Conservation (phyloP, 2,888 invertebrate species). For the Cantharis nigra region DNA sequence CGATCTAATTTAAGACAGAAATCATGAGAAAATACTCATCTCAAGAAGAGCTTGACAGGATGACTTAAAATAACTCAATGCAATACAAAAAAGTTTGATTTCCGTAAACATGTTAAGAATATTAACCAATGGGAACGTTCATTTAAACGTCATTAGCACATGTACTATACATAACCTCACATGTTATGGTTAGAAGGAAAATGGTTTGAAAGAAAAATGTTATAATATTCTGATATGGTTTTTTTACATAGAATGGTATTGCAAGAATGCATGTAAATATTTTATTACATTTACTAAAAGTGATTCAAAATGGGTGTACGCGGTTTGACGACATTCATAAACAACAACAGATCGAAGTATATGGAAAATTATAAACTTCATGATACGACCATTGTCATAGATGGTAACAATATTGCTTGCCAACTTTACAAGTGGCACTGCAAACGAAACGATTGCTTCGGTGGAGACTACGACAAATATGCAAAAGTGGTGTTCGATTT, state of each 20-base stretch:
- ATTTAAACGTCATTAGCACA: neutral
- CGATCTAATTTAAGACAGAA: no score
- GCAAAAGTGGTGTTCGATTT: constrained; percentile 68
- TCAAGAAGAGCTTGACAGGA: no score
- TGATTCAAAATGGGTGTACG: constrained; percentile 71
- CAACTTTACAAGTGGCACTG: constrained; percentile 69
- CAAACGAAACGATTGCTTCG: constrained; percentile 72
- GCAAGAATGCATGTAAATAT: neutral
- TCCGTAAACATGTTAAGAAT: no score
- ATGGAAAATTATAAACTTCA: constrained; percentile 68
- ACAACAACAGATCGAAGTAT: constrained; percentile 66
- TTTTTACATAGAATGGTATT: neutral
- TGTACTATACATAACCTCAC: neutral
- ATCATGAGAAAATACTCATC: no score
- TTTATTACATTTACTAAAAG: neutral
- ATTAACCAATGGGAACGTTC: no score
- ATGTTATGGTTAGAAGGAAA: neutral
- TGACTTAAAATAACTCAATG: no score
- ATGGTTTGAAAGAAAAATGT: neutral
- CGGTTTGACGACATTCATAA: constrained; percentile 82
- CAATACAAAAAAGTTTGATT: no score
- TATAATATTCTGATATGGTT: neutral
- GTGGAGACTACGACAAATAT: constrained; percentile 84
- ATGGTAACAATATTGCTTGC: constrained; percentile 77
- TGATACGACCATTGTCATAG: constrained; percentile 73